Evolutionary conservation across 30 jellyfish, hydroid and myxozoan species (phyloP), one percentile per base, ranked within the genome.

Genomic region (Aurelia aurita): DNA sequence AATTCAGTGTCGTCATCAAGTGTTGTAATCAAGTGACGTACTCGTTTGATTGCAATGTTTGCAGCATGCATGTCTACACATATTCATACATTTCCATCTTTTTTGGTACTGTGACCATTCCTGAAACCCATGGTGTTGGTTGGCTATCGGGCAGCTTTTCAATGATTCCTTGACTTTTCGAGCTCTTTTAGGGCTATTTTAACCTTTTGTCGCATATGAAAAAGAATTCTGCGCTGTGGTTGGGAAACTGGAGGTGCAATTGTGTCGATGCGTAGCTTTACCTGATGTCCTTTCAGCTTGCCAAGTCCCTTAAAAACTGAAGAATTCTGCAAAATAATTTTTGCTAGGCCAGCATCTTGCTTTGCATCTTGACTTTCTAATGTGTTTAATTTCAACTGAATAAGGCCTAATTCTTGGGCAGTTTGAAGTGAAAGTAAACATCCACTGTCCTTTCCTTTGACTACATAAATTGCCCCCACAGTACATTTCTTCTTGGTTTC

Each of bases 51-150:
- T 23, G 96, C 96, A 2, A 29, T 46, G 73, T 87, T 87, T 5
- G 91, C 91, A 0, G 67, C 71, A 12, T 88, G 80, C 96, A 87
- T 87, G 47, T 87, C 96, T 34, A 87, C 91, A 59, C 96, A 87
- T n/a, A 87, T 57, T 5, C 96, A 88, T 12, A 87, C 75, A 6
- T 28, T 26, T 15, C 85, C 74, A 58, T 87, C 91, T 77, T 77
- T 72, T 87, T 87, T 3, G 96, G 92, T 12, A 78, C 91, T 2
- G 51, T 43, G 2, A 65, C 96, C 1, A 87, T 28, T 46, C 92
- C 92, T 18, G 81, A 70, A 22, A 87, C 87, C 91, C 91, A 87
- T 6, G 87, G 66, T 6, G 96, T 74, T 12, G 83, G 82, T 57
- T 88, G 78, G 21, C 71, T 73, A 19, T 61, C 90, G 1, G 71